These are phyloP conservation scores for Lucilia cuprina DNA, from an alignment of 1,140 invertebrate species.

Conservation along the genomic window DNA sequence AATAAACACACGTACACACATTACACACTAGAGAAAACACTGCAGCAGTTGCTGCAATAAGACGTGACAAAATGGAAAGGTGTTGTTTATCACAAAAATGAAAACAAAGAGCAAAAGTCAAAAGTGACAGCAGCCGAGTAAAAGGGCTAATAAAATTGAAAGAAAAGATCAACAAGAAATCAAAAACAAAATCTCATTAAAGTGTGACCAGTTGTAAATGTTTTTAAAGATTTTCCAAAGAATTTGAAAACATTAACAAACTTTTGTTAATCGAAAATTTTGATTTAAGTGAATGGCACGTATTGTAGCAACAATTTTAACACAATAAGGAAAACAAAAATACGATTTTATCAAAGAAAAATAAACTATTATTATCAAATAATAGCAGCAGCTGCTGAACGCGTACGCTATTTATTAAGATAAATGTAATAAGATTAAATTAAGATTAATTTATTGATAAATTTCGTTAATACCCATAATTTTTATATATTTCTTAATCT, in stretches of 20 bases:
- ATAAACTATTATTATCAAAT: not conserved
- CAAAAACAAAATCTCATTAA: constrained; percentile 21
- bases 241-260: not conserved
- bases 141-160: not conserved
- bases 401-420: not conserved
- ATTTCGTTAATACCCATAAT: too few relatives aligned
- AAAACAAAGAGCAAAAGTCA: not conserved
- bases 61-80: constrained; percentile 13
- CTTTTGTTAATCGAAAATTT: not conserved
- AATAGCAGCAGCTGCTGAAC: not conserved
- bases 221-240: not conserved
- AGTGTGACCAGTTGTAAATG: not conserved
- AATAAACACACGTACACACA: not conserved
- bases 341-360: not conserved
- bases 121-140: not conserved
- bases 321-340: not conserved
- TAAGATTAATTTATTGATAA: too few relatives aligned
- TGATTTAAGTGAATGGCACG: not conserved
- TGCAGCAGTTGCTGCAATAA: not conserved
- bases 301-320: not conserved
- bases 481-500: too few relatives aligned
- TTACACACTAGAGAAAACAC: not conserved
- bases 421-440: not conserved
- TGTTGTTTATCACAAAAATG: constrained; percentile 11
- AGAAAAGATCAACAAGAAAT: constrained; percentile 8